Percentiles rank a stretch among this genome's conserved stretches.
Conservation (phyloP, 1,140 invertebrate species). For the Drosophila rhopaloa region DNA sequence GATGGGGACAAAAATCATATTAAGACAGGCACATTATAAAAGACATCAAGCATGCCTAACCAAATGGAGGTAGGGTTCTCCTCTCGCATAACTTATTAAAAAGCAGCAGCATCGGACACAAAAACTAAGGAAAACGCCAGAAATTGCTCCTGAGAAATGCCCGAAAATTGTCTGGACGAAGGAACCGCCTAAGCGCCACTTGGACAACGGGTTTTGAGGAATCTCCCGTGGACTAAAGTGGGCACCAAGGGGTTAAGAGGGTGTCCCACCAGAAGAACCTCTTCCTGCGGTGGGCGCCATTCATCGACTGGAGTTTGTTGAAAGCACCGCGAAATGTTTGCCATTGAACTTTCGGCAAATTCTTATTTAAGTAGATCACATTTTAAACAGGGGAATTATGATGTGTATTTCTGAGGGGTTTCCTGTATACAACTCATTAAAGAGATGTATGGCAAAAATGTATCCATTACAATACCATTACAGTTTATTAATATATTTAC, state of each 20-base stretch:
- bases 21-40: conserved; percentile 80
- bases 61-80: conserved; percentile 19
- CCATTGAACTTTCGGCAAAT: conserved; percentile 64
- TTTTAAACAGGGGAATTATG: conserved; percentile 1
- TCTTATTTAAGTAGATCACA: conserved; percentile 54
- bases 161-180: conserved; percentile 53
- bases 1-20: conserved; percentile 79
- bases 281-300: conserved; percentile 60
- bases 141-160: conserved; percentile 68
- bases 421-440: conserved; percentile 12
- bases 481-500: too few species aligned
- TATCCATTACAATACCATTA: too few species aligned
- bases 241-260: conserved; percentile 1
- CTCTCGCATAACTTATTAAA: conserved; percentile 68
- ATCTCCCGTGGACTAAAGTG: conserved; percentile 20
- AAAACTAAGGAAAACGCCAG: conserved; percentile 30
- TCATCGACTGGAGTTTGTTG: conserved; percentile 41
- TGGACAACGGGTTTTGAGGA: conserved; percentile 60
- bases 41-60: conserved; percentile 49
- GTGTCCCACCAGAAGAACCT: neutral
- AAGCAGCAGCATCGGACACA: conserved; percentile 34
- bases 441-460: neutral
- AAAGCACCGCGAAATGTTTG: conserved; percentile 35
- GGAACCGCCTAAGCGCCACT: conserved; percentile 72
- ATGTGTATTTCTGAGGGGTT: neutral